These are phyloP conservation scores for Cyclophora albipunctata DNA, from an alignment of 2,888 invertebrate genomes.

Conservation along the genomic window DNA sequence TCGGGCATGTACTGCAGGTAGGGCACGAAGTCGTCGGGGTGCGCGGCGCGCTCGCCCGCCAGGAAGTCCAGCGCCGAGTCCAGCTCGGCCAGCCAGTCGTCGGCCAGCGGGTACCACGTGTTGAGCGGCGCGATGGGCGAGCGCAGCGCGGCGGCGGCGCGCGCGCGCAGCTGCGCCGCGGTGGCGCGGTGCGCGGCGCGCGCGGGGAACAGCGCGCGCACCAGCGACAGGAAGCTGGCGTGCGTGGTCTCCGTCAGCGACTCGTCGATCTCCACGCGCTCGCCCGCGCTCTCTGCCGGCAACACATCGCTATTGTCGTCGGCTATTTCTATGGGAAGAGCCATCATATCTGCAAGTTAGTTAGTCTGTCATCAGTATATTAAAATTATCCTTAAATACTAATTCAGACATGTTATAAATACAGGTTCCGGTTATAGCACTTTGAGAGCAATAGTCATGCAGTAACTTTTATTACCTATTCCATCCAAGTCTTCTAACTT, in stretches of 20 bases:
- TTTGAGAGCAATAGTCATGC: too few relatives aligned
- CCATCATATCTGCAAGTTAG: constrained; percentile 80
- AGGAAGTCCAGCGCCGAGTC: constrained; percentile 88
- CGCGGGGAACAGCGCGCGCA: constrained; percentile 91
- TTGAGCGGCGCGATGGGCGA: constrained; percentile 88
- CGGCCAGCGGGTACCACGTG: constrained; percentile 83
- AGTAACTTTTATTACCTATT: constrained; percentile 42
- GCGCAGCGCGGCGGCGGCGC: constrained; percentile 82
- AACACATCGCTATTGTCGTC: constrained; percentile 69
- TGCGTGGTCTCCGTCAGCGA: constrained; percentile 86
- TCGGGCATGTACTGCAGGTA: constrained; percentile 88
- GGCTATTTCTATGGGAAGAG: constrained; percentile 83
- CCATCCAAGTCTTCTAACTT: constrained; percentile 69
- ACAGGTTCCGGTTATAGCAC: too few relatives aligned
- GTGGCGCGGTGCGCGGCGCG: constrained; percentile 90
- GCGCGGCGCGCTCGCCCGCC: constrained; percentile 86
- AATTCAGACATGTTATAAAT: too few relatives aligned
- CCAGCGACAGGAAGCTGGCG: constrained; percentile 89
- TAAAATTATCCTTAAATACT: too few relatives aligned
- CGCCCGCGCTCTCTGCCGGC: constrained; percentile 37
- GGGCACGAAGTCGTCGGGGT: constrained; percentile 91
- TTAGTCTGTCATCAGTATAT: too few relatives aligned
- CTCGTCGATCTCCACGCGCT: constrained; percentile 40
- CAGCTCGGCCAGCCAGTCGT: constrained; percentile 84
- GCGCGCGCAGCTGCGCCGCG: constrained; percentile 82